These are phyloP conservation scores for Cyrtodaria siliqua DNA, from an alignment of 2,888 invertebrate genomes.

Conservation along the genomic window DNA sequence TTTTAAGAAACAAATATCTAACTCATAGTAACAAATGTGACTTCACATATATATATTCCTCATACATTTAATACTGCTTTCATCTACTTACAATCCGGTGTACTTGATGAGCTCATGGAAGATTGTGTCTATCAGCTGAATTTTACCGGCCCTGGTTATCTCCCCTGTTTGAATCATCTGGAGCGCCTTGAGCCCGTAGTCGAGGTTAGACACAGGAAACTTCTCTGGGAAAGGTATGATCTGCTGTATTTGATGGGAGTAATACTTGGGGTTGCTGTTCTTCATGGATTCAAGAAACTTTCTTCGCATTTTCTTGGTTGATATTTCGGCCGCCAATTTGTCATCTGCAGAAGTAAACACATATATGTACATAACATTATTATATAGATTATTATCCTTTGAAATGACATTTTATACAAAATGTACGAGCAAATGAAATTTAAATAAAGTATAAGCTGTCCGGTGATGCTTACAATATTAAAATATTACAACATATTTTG, in stretches of 20 bases:
- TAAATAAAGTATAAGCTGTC: no score
- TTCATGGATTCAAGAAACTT: conserved; percentile 66
- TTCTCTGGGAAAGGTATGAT: conserved; percentile 67
- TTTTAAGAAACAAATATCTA: no score
- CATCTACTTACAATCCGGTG: conserved; percentile 65
- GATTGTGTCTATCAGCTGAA: conserved; percentile 68
- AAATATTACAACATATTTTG: no score
- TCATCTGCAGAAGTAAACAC: conserved; percentile 40
- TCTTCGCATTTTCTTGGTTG: conserved; percentile 63
- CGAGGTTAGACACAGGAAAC: conserved; percentile 64
- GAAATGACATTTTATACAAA: background rate
- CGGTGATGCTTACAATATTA: no score
- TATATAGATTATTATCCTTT: background rate
- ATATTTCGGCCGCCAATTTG: conserved; percentile 58
- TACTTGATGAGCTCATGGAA: conserved; percentile 69
- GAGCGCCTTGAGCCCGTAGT: conserved; percentile 64
- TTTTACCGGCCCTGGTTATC: conserved; percentile 67
- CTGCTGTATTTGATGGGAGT: conserved; percentile 66
- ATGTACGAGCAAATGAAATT: no score
- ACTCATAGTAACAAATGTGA: no score
- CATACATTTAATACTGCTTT: no score
- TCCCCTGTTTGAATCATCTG: conserved; percentile 69
- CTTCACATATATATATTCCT: no score
- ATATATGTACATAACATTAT: background rate
- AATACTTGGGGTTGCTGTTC: conserved; percentile 66